Conservation (phyloP, 2,888 invertebrate genomes). For the Ophion ventricosus region DNA sequence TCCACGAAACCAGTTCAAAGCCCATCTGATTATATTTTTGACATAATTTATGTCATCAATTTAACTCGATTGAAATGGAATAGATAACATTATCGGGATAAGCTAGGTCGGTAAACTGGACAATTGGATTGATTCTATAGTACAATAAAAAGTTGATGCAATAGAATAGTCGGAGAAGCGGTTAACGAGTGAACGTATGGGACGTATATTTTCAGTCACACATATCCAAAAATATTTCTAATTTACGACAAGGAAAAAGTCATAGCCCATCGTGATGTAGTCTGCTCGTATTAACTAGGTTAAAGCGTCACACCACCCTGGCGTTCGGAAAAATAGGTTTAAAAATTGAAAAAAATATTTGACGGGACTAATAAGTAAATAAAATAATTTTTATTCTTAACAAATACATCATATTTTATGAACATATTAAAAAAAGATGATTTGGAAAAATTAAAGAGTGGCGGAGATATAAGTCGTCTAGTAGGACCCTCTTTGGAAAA, state of each 20-base stretch:
- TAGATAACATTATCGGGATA: background rate
- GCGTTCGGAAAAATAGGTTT: no score
- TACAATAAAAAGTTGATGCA: slow-evolving; percentile 48
- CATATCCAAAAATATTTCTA: slow-evolving; percentile 2
- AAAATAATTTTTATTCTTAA: no score
- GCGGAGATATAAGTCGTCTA: no score
- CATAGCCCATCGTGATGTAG: slow-evolving; percentile 19
- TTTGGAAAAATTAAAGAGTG: no score
- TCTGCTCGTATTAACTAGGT: background rate
- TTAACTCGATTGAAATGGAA: slow-evolving; percentile 16
- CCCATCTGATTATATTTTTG: slow-evolving; percentile 10
- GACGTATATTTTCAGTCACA: slow-evolving; percentile 11
- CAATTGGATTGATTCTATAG: slow-evolving; percentile 13
- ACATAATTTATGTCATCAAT: slow-evolving; percentile 18
- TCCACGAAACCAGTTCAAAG: slow-evolving; percentile 6
- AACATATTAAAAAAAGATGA: no score
- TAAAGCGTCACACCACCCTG: no score
- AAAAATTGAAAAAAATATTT: no score
- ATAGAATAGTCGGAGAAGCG: slow-evolving; percentile 27
- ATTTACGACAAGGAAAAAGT: slow-evolving; percentile 15
- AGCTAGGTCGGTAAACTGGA: background rate
- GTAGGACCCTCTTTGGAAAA: no score
- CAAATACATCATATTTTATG: no score
- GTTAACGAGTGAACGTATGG: slow-evolving; percentile 40
- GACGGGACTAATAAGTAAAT: no score